These are phyloP conservation scores for Vollenhovia emeryi DNA, from an alignment of 1,140 invertebrate species.

Conservation along the genomic window DNA sequence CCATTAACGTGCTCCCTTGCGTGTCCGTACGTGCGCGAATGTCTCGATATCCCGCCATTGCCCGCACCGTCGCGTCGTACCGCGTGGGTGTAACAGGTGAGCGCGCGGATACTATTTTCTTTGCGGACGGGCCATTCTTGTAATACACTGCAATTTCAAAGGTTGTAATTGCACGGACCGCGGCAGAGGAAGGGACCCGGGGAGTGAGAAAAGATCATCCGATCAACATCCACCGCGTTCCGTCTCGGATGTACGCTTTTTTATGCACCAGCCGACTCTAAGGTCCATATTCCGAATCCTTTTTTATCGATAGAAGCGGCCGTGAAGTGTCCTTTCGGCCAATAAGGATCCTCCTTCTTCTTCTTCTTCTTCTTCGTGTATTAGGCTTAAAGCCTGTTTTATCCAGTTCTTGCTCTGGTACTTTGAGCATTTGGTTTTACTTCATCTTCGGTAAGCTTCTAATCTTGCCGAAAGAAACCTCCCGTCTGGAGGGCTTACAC, in stretches of 20 bases:
- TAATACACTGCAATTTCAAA: slow-evolving; percentile 31
- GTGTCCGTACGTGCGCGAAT: slow-evolving; percentile 59
- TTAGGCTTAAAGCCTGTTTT: too few relatives aligned
- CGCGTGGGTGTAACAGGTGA: slow-evolving; percentile 58
- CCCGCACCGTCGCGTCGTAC: background rate
- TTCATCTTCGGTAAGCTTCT: too few relatives aligned
- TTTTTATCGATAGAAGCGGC: too few relatives aligned
- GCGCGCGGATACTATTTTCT: slow-evolving; percentile 34
- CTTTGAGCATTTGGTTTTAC: too few relatives aligned
- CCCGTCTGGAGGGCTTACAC: too few relatives aligned
- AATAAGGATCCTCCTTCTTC: too few relatives aligned
- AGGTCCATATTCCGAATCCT: too few relatives aligned
- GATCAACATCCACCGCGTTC: background rate
- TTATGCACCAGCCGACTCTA: background rate
- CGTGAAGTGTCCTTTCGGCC: too few relatives aligned
- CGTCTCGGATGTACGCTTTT: background rate
- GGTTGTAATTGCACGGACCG: slow-evolving; percentile 12
- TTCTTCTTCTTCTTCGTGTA: too few relatives aligned
- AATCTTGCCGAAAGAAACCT: too few relatives aligned
- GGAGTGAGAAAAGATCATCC: background rate
- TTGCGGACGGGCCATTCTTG: slow-evolving; percentile 11
- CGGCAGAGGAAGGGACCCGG: background rate
- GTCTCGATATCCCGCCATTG: slow-evolving; percentile 48
- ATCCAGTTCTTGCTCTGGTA: too few relatives aligned
- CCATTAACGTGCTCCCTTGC: slow-evolving; percentile 70